Evolutionary conservation across 2,113 vertebrate species (phyloP), one percentile per base, ranked within the genome.

Genomic region (Patagioenas fasciata): DNA sequence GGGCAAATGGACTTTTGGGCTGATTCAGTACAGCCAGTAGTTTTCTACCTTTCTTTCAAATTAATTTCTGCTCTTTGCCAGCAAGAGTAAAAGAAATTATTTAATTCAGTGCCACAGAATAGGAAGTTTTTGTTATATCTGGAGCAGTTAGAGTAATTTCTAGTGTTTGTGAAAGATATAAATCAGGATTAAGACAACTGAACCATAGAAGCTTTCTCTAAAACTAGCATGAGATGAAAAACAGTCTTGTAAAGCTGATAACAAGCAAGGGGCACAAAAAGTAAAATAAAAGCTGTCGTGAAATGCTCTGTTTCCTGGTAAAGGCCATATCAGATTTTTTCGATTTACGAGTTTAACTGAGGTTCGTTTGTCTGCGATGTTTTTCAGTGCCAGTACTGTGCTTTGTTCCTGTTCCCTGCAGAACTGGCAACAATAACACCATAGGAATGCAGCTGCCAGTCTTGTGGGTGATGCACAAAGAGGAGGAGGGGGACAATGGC

Each of bases 331-430:
- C 73, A 34, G 80, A 92, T 70, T 92, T 92, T 93, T 91, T 72
- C 86, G 40, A 18, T 75, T 81, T 87, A 40, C 50, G 50, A 93
- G 73, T 85, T 72, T 58, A 92, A 89, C 91, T 94, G 86, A 87
- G 92, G 73, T 91, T 87, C 21, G 5, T 94, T 92, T 95, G 92
- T 93, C 51, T 84, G 83, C 2, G 8, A 53, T 71, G 65, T 71
- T 92, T 88, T 62, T 88, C 66, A 66, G 73, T 79, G 83, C 91
- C 86, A 97, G 88, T 34, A 25, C 95, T 89, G 88, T 84, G 77
- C 83, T 96, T 96, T 97, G 94, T 97, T 85, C 87, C 81, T 15
- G 54, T 87, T 93, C 90, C 80, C 85, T 71, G 72, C 70, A 91
- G 79, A 89, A 92, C 88, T 92, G 92, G 95, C 80, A 87, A 94